Conservation (phyloP, 2,797 vertebrate genomes). For the Anomalospiza imberbis region DNA sequence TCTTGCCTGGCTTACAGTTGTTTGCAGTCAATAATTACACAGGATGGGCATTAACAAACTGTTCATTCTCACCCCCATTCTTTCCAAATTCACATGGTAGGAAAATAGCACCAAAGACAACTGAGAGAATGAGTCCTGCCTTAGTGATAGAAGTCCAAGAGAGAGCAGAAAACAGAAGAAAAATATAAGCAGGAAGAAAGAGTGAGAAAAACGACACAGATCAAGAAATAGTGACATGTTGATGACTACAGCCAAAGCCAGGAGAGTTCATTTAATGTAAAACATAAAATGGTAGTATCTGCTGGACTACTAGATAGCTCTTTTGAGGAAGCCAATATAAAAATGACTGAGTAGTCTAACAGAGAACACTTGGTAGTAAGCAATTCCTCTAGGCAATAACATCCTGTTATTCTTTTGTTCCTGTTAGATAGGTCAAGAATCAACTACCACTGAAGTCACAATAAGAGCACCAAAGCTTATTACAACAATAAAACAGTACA, state of each 20-base stretch:
- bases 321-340: background rate
- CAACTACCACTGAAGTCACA: background rate
- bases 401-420: slow-evolving; percentile 53
- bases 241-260: background rate
- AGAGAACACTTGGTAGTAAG: background rate
- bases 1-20: background rate
- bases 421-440: slow-evolving; percentile 26
- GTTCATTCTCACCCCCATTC: background rate
- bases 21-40: background rate
- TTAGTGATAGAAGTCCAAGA: background rate
- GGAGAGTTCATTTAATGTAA: background rate
- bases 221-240: background rate
- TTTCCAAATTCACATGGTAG: background rate
- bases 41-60: background rate
- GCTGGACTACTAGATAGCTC: background rate
- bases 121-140: background rate
- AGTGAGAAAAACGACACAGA: background rate
- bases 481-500: background rate
- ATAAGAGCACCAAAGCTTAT: background rate
- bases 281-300: background rate
- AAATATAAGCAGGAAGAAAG: background rate
- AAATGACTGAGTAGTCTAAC: background rate
- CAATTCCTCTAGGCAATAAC: slow-evolving; percentile 6
- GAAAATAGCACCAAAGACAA: background rate
- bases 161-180: background rate